Conservation (phyloP, 2,888 invertebrate species). For the Thera britannica region DNA sequence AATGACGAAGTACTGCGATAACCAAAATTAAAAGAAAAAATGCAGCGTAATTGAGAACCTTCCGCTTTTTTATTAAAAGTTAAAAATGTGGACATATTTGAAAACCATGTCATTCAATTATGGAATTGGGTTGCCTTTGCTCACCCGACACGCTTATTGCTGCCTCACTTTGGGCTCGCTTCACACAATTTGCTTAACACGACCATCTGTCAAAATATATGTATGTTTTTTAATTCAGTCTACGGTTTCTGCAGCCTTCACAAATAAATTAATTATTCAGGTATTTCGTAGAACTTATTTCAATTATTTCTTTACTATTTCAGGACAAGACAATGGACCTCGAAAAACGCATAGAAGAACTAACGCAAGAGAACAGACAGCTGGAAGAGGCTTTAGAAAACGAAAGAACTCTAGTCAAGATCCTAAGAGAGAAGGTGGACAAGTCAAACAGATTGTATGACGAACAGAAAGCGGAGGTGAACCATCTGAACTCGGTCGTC, state of each 20-base stretch:
- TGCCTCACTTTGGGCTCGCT: slow-evolving; percentile 2
- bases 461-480: slow-evolving; percentile 81
- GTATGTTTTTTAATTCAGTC: background rate
- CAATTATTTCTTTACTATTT: background rate
- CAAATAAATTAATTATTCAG: background rate
- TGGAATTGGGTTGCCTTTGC: background rate
- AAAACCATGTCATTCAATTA: no score
- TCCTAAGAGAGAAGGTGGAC: slow-evolving; percentile 78
- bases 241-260: background rate
- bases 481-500: slow-evolving; percentile 69
- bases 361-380: slow-evolving; percentile 79
- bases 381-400: slow-evolving; percentile 79
- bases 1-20: no score
- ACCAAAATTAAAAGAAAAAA: no score
- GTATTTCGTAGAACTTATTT: background rate
- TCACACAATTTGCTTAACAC: slow-evolving; percentile 6
- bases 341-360: slow-evolving; percentile 74
- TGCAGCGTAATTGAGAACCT: no score
- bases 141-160: slow-evolving; percentile 1
- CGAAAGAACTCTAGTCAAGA: slow-evolving; percentile 81
- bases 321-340: slow-evolving; percentile 74
- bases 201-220: background rate
- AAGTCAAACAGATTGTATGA: slow-evolving; percentile 76
- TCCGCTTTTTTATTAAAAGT: no score
- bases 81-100: no score